Percentiles rank a stretch among this genome's conserved stretches.
Evolutionary conservation across 2,797 vertebrate genomes (phyloP).

Genomic region (Tangara arthus): DNA sequence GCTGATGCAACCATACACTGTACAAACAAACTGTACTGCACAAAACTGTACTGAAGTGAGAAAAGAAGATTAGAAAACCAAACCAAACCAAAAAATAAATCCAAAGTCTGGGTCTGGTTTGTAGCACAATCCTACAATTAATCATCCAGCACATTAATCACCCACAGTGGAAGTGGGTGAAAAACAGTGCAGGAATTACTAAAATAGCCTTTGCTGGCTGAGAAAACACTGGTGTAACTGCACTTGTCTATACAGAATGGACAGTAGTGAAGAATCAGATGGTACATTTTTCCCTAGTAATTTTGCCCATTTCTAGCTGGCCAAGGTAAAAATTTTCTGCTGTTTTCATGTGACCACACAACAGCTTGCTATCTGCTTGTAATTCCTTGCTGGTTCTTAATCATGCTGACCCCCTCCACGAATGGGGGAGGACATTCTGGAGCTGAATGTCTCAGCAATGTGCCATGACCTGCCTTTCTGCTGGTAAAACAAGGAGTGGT

Average conservation of each 20-base stretch:
- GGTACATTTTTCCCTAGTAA: neutral
- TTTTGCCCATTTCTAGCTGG: neutral
- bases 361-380: neutral
- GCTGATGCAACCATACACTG: neutral
- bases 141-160: neutral
- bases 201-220: neutral
- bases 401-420: too few relatives aligned
- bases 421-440: neutral
- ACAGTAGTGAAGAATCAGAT: neutral
- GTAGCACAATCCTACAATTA: neutral
- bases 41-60: neutral
- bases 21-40: neutral
- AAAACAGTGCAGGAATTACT: neutral
- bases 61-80: neutral
- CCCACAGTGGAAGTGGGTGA: neutral
- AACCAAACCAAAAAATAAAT: neutral
- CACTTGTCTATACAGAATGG: neutral
- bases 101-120: neutral
- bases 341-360: neutral
- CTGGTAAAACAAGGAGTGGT: neutral
- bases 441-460: neutral
- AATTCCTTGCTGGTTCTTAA: neutral
- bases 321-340: neutral
- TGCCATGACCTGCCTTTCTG: neutral
- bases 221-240: neutral